These are phyloP conservation scores for Carlito syrichta DNA, from an alignment of 2,113 vertebrate species.

Conservation along the genomic window DNA sequence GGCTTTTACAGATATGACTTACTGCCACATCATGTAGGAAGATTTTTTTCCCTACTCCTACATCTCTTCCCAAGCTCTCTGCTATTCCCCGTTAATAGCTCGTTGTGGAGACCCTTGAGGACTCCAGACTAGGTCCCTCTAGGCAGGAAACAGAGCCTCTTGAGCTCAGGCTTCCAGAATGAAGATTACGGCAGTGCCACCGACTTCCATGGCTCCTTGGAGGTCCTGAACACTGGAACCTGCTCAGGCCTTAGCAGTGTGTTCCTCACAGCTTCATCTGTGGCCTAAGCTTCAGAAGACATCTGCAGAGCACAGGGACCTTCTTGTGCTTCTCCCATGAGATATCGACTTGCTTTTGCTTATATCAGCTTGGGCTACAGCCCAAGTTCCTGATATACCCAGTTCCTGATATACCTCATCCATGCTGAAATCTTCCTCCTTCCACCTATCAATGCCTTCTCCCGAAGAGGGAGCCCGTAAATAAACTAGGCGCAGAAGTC, in stretches of 20 bases:
- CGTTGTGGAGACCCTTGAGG: not conserved
- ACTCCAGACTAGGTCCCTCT: not conserved
- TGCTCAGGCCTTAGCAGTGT: too few relatives aligned
- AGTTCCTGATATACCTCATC: not conserved
- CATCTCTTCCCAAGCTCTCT: not conserved
- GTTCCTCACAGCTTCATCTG: not conserved
- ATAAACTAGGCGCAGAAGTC: not conserved
- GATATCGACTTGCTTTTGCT: not conserved
- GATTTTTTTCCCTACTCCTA: not conserved
- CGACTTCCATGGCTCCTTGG: not conserved
- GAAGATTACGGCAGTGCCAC: not conserved
- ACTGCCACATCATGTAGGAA: not conserved
- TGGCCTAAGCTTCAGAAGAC: not conserved
- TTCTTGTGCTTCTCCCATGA: not conserved
- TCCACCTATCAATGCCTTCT: not conserved
- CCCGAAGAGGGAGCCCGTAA: not conserved
- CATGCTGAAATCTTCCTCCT: not conserved
- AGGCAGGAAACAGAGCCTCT: not conserved
- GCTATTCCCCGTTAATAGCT: not conserved
- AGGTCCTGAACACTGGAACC: not conserved
- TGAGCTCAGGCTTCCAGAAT: not conserved
- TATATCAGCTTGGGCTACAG: too few relatives aligned
- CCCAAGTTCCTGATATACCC: not conserved
- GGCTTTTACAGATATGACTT: not conserved
- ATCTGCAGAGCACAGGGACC: not conserved